These are phyloP conservation scores for Petrophora chlorosata DNA, from an alignment of 2,888 invertebrate genomes.

Conservation along the genomic window DNA sequence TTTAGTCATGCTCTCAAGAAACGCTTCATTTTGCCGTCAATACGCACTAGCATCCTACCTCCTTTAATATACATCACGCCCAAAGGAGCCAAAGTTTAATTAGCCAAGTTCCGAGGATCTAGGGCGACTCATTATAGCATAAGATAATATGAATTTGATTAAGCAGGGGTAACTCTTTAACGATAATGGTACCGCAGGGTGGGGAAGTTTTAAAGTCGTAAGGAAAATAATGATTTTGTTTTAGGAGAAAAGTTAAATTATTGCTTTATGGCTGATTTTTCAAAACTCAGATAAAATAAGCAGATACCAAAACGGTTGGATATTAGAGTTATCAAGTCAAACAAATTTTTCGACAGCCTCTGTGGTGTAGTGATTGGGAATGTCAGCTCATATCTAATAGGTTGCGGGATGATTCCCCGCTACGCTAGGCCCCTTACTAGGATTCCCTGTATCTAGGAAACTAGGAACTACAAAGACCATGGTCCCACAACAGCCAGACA, in stretches of 20 bases:
- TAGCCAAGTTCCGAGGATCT: constrained; percentile 48
- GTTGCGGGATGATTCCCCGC: too few relatives aligned
- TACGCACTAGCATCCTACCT: constrained; percentile 7
- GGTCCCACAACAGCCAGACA: too few relatives aligned
- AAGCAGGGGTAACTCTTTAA: constrained; percentile 24
- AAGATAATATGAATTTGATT: constrained; percentile 32
- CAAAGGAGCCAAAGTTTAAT: constrained; percentile 54
- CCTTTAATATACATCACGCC: constrained; percentile 27
- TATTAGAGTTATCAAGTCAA: too few relatives aligned
- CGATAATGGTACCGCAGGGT: constrained; percentile 17
- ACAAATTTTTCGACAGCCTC: too few relatives aligned
- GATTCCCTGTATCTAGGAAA: too few relatives aligned
- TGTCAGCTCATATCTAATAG: too few relatives aligned
- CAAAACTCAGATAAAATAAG: too few relatives aligned
- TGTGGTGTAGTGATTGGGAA: too few relatives aligned
- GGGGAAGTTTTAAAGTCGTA: constrained; percentile 8
- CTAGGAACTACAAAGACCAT: too few relatives aligned
- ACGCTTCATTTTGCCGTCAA: background rate
- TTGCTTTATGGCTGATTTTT: too few relatives aligned
- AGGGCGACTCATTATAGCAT: constrained; percentile 29
- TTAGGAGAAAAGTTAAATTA: background rate
- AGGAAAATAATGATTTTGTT: constrained; percentile 14
- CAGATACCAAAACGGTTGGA: too few relatives aligned
- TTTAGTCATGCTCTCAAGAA: background rate
- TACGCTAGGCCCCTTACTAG: too few relatives aligned